Evolutionary conservation across 37 sponge, comb jelly and placozoan species (phyloP).

Genomic region (Beroe ovata): DNA sequence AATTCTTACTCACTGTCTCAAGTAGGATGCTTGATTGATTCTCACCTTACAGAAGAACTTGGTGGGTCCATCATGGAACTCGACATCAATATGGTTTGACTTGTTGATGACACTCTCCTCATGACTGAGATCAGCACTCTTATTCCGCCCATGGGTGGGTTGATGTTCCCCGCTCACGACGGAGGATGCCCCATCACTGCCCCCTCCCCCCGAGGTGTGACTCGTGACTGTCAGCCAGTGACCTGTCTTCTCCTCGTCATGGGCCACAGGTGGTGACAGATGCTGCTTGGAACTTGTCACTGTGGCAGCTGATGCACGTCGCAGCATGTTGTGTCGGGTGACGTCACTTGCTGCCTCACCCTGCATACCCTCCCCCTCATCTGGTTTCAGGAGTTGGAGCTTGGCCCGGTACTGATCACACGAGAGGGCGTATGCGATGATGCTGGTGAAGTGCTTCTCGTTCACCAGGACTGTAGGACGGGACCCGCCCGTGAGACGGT

Average conservation of each 20-base stretch:
- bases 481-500: constrained; percentile 20
- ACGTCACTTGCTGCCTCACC: background rate
- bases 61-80: constrained; percentile 71
- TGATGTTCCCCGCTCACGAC: no score
- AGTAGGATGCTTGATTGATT: no score
- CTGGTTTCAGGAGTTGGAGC: constrained; percentile 67
- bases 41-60: constrained; percentile 87
- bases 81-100: constrained; percentile 67
- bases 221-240: constrained; percentile 65
- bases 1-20: no score
- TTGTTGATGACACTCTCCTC: constrained; percentile 53
- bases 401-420: constrained; percentile 77
- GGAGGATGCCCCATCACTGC: no score
- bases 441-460: constrained; percentile 94
- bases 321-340: background rate
- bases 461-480: constrained; percentile 71
- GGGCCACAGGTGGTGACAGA: background rate
- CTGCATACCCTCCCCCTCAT: background rate
- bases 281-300: background rate
- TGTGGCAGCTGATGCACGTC: background rate
- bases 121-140: background rate
- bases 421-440: constrained; percentile 92
- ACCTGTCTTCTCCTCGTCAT: constrained; percentile 41
- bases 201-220: background rate
- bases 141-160: constrained; percentile 1